These are phyloP conservation scores for Mythimna pallens DNA, from an alignment of 2,888 invertebrate genomes.

Conservation along the genomic window DNA sequence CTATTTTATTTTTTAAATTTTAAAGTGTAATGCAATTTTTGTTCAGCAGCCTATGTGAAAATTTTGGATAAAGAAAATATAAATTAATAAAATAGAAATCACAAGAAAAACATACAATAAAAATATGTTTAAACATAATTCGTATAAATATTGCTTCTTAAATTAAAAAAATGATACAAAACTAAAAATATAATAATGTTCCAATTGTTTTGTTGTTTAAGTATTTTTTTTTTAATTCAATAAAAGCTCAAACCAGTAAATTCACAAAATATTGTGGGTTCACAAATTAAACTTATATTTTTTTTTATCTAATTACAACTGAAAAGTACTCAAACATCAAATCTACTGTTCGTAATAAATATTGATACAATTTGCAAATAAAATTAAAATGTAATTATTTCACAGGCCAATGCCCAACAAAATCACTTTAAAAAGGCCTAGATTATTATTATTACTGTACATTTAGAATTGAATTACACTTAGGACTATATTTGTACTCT, in stretches of 20 bases:
- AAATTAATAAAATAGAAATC: slow-evolving; percentile 63
- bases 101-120: slow-evolving; percentile 63
- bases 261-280: background rate
- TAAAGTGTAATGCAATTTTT: background rate
- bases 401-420: background rate
- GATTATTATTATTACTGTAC: slow-evolving; percentile 9
- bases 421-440: background rate
- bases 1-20: too few species aligned
- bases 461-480: slow-evolving; percentile 34
- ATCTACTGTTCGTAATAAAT: background rate
- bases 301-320: background rate
- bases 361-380: slow-evolving; percentile 10
- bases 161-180: slow-evolving; percentile 46
- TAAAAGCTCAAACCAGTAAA: background rate
- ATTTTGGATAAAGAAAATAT: slow-evolving; percentile 40
- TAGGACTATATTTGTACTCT: slow-evolving; percentile 70
- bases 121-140: slow-evolving; percentile 63
- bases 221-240: background rate
- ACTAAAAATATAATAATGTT: slow-evolving; percentile 33
- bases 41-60: slow-evolving; percentile 25
- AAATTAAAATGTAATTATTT: slow-evolving; percentile 3
- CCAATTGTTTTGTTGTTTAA: background rate
- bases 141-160: slow-evolving; percentile 65
- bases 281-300: background rate
- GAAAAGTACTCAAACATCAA: background rate